phyloP scores from a whole-genome alignment of 2,113 vertebrate genomes.

The Dasyprocta punctata region DNA sequence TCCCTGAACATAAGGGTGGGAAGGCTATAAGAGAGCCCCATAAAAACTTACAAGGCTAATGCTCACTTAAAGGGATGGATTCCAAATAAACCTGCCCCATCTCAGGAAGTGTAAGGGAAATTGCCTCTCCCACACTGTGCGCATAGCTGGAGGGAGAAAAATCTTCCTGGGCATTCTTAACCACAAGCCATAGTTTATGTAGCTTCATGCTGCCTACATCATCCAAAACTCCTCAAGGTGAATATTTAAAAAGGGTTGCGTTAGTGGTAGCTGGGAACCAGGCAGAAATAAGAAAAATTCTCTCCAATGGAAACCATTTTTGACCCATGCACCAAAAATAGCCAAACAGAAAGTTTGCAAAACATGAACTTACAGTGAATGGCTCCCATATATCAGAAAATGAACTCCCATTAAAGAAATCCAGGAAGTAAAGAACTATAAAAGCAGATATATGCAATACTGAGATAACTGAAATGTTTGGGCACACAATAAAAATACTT shows the following conservation, averaged over 20 bases:
- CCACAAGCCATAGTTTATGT: background rate
- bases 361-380: background rate
- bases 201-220: background rate
- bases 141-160: background rate
- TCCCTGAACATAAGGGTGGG: background rate
- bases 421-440: background rate
- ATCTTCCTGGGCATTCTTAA: background rate
- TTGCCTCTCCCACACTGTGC: background rate
- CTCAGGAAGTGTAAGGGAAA: background rate
- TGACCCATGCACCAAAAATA: background rate
- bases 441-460: background rate
- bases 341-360: conserved; percentile 7
- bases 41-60: background rate
- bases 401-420: background rate
- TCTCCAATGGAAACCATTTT: conserved; percentile 4
- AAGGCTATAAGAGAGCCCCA: background rate
- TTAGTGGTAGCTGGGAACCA: background rate
- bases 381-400: background rate
- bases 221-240: background rate
- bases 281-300: background rate
- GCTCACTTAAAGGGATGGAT: background rate
- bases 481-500: background rate
- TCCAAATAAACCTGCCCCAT: background rate
- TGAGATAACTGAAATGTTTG: background rate
- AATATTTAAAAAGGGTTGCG: background rate